Evolutionary conservation across 1,140 invertebrate genomes (phyloP).

Genomic region (Lepidurus arcticus): DNA sequence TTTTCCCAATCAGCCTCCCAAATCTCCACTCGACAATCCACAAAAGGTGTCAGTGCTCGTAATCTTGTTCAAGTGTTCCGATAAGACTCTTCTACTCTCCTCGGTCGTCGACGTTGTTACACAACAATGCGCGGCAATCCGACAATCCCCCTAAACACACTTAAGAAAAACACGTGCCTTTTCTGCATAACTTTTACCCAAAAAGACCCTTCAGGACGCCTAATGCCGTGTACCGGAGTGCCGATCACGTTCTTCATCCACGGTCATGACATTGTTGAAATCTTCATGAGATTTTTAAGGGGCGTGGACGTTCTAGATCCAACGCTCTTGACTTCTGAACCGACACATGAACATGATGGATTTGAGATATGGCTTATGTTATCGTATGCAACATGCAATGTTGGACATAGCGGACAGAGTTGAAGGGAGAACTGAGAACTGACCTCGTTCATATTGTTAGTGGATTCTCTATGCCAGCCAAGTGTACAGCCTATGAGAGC

Average conservation of each 20-base stretch:
- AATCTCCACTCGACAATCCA: conserved; percentile 3
- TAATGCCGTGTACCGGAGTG: background rate
- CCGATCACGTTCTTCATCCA: background rate
- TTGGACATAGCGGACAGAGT: background rate
- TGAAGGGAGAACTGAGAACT: background rate
- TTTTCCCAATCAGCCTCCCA: background rate
- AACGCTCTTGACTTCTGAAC: background rate
- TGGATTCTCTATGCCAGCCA: conserved; percentile 1
- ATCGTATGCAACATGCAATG: background rate
- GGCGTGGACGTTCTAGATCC: background rate
- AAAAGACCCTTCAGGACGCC: background rate
- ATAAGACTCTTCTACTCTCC: background rate
- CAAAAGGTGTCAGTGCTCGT: background rate
- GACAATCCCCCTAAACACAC: background rate
- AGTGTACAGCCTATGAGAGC: background rate
- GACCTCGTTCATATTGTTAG: conserved; percentile 6
- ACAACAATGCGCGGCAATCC: background rate
- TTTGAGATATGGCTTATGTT: background rate
- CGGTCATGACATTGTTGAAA: background rate
- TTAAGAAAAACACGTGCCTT: background rate
- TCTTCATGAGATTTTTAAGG: background rate
- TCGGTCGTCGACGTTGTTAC: background rate
- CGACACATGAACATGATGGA: background rate
- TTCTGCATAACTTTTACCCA: background rate
- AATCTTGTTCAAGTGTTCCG: background rate